Base-by-base conservation (phyloP, 2,888 invertebrate species). In the Cenopis cana region DNA sequence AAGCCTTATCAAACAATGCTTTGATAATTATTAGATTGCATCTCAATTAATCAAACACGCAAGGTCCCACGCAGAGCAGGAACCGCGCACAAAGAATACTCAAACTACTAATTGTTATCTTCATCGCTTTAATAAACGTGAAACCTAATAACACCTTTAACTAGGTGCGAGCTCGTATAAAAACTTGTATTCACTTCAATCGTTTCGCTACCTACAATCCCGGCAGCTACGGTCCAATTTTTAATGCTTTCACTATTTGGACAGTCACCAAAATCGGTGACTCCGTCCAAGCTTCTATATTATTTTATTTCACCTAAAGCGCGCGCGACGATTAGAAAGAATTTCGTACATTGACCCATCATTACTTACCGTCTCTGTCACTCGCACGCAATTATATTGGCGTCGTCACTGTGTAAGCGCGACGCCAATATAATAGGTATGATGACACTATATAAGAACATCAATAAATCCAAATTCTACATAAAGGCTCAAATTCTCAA, bases 231-330 rank as follows among this genome's bases (percentile, higher is more conserved):
- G 38, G 72, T 74, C 72, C 76, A 79, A 82, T 84, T 82, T 80
- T 76, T 46, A 74, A 83, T 82, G 83, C 87, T 88, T 88, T 88
- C 87, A 84, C 87, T 83, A 79, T 82, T 84, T 80, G 76, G 77
- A 76, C 81, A 78, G 76, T 79, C 81, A 76, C 78, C 78, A 75
- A 80, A 79, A 78, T 76, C 74, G 74, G 75, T 69, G 73, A 69
- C 74, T 69, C 68, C 69, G 72, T 18, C 33, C n/a, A 36, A 60
- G 66, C 69, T 76, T 78, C 77, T 75, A 59, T 75, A 69, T 77
- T 75, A 69, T 77, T 69, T 72, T 69, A 73, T 69, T 74, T 72
- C 70, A 70, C 71, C 68, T 52, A 52, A 29, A 29, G n/a, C n/a
- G n/a, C n/a, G n/a, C n/a, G n/a, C n/a, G n/a, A n/a, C n/a, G n/a